Evolutionary conservation across 2,797 vertebrate genomes (phyloP).

Genomic region (Dromococcyx pavoninus): DNA sequence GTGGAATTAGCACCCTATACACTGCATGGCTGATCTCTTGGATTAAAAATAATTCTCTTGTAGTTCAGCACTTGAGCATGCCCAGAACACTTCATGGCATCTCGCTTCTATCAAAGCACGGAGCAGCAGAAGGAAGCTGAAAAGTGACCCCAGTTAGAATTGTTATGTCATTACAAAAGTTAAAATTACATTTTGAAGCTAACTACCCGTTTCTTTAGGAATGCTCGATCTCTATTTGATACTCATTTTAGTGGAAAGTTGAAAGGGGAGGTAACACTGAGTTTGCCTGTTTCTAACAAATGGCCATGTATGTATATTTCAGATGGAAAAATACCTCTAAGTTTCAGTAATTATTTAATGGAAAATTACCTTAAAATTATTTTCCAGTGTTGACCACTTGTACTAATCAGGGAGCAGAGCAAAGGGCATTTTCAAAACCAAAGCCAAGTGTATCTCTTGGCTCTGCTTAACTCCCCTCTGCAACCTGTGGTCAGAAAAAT

Average conservation of each 20-base stretch:
- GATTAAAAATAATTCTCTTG: background rate
- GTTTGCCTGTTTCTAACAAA: background rate
- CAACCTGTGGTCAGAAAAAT: background rate
- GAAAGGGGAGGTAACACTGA: background rate
- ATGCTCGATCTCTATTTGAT: background rate
- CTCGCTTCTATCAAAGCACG: background rate
- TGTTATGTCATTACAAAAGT: background rate
- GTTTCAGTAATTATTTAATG: background rate
- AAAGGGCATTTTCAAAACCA: background rate
- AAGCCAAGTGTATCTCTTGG: background rate
- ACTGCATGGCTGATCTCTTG: background rate
- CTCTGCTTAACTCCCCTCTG: background rate
- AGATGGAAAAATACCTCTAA: background rate
- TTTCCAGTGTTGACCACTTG: background rate
- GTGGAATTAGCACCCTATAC: background rate
- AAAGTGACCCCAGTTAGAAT: background rate
- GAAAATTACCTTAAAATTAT: background rate
- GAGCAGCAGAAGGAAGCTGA: background rate
- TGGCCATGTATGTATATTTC: background rate
- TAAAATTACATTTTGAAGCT: background rate
- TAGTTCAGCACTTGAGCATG: background rate
- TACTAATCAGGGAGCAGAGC: background rate
- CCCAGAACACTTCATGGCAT: background rate
- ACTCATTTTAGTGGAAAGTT: background rate
- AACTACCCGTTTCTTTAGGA: background rate